A percentile compares a stretch with the other conserved stretches of the same genome.
These are phyloP conservation scores for Apotomis capreana DNA, from an alignment of 2,888 invertebrate species.

Conservation along the genomic window DNA sequence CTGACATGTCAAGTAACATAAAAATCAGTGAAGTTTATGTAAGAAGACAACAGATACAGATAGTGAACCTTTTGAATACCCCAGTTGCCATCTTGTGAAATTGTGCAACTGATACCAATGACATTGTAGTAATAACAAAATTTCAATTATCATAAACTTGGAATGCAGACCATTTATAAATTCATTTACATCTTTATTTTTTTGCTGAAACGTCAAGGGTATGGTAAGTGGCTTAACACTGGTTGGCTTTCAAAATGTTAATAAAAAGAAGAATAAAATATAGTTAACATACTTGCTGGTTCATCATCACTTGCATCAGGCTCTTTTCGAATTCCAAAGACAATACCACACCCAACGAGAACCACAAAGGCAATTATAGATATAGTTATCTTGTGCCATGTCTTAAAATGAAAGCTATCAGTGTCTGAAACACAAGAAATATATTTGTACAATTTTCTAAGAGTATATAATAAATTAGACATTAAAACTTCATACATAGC, in stretches of 20 bases:
- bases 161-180: no score
- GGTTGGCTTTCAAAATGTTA: no score
- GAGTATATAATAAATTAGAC: background rate
- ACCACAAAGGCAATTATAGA: conserved; percentile 25
- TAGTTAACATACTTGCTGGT: conserved; percentile 12
- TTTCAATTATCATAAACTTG: no score
- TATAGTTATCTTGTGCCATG: conserved; percentile 37
- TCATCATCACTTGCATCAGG: conserved; percentile 20
- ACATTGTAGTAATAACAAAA: no score
- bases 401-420: conserved; percentile 26
- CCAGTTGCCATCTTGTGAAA: no score
- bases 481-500: conserved; percentile 39
- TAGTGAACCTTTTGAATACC: no score
- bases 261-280: background rate
- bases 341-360: conserved; percentile 29
- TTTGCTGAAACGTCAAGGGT: no score
- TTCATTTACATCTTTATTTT: no score
- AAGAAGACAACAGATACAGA: background rate
- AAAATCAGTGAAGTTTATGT: background rate
- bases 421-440: conserved; percentile 19
- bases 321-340: conserved; percentile 25
- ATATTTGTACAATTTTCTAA: background rate
- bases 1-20: background rate
- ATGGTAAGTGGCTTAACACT: no score
- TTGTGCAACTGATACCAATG: no score